A percentile compares a stretch with the other conserved stretches of the same genome.
phyloP scores from a whole-genome alignment of 2,797 vertebrate species.

The Danio albolineatus region DNA sequence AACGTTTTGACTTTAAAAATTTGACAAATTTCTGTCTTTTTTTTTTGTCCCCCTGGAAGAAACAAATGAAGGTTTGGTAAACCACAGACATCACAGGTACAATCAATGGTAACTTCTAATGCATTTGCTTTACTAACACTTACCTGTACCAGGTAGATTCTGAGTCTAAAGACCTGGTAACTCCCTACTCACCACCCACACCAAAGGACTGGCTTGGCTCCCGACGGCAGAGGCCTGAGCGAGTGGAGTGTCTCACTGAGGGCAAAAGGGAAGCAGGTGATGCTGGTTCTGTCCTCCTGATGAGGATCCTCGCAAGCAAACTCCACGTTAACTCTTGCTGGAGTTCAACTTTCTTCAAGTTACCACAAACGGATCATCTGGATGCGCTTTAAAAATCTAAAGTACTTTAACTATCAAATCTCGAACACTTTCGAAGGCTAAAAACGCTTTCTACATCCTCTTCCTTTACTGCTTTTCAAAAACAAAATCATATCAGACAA shows the following conservation, averaged over 20 bases:
- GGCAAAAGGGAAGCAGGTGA: constrained; percentile 9
- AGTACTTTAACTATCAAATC: constrained; percentile 48
- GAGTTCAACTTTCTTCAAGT: constrained; percentile 49
- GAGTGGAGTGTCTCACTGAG: constrained; percentile 48
- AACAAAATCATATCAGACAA: constrained; percentile 71
- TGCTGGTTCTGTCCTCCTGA: constrained; percentile 28
- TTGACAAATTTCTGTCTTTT: background rate
- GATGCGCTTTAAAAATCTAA: constrained; percentile 48
- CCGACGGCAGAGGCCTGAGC: constrained; percentile 23
- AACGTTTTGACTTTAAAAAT: background rate
- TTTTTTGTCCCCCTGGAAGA: background rate
- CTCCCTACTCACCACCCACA: constrained; percentile 57
- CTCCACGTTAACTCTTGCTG: constrained; percentile 51
- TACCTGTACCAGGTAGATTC: constrained; percentile 48
- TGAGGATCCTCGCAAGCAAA: constrained; percentile 43
- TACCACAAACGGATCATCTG: constrained; percentile 29
- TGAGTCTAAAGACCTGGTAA: constrained; percentile 30
- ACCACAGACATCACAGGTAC: background rate
- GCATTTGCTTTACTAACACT: constrained; percentile 49
- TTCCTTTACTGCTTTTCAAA: constrained; percentile 70
- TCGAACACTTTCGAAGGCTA: constrained; percentile 40
- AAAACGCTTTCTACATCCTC: constrained; percentile 68
- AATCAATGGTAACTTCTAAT: constrained; percentile 1
- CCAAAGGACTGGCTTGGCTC: constrained; percentile 40
- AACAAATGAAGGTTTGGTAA: background rate